Evolutionary conservation across 2,888 invertebrate genomes (phyloP).

Genomic region (Sialis fuliginosa): DNA sequence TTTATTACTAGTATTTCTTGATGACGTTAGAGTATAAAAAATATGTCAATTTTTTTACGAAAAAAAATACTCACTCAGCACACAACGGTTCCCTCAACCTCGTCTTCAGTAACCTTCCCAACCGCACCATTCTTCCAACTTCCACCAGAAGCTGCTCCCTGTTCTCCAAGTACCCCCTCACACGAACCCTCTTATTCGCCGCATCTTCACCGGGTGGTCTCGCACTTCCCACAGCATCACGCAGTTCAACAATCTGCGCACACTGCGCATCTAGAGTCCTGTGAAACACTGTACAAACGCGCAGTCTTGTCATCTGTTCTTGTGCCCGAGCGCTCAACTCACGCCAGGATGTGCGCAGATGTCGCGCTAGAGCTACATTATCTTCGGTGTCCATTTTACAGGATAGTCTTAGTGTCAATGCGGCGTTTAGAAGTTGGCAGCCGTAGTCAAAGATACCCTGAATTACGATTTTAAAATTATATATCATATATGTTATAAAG

Average conservation of each 20-base stretch:
- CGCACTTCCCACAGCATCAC: slow-evolving; percentile 33
- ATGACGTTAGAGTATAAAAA: too few relatives aligned
- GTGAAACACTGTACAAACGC: slow-evolving; percentile 60
- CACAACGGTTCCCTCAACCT: slow-evolving; percentile 43
- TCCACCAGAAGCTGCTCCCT: slow-evolving; percentile 48
- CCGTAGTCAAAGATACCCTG: slow-evolving; percentile 71
- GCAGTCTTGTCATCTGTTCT: slow-evolving; percentile 56
- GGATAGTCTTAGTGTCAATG: slow-evolving; percentile 51
- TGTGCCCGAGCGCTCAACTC: slow-evolving; percentile 48
- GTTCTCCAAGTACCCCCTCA: slow-evolving; percentile 36
- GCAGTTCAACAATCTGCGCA: slow-evolving; percentile 37
- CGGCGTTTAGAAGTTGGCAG: slow-evolving; percentile 56
- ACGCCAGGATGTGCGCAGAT: slow-evolving; percentile 49
- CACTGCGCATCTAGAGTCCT: slow-evolving; percentile 48
- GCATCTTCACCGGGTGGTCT: slow-evolving; percentile 22
- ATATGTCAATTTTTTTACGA: too few relatives aligned
- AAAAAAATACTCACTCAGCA: background rate
- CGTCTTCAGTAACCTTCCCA: slow-evolving; percentile 47
- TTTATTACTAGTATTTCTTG: too few relatives aligned
- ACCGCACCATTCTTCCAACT: slow-evolving; percentile 51
- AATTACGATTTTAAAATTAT: slow-evolving; percentile 9
- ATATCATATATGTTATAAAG: too few relatives aligned
- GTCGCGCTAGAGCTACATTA: slow-evolving; percentile 34
- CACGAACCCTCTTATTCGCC: slow-evolving; percentile 24
- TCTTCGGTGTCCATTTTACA: slow-evolving; percentile 42